Conservation (phyloP, 2,888 invertebrate genomes). For the Polyommatus iphigenia region DNA sequence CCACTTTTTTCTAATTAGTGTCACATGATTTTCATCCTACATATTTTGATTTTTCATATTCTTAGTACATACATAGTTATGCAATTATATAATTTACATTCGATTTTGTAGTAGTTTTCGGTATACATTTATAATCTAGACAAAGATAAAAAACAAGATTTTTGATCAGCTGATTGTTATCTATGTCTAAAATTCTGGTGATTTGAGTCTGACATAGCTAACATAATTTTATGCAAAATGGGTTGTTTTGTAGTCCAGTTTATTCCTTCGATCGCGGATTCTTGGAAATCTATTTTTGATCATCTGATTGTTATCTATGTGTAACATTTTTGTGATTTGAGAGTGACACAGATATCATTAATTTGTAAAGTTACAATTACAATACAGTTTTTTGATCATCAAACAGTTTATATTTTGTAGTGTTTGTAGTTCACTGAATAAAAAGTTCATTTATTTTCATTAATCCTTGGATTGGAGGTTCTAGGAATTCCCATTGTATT, state of each 20-base stretch:
- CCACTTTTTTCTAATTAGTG: neutral
- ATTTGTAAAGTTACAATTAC: neutral
- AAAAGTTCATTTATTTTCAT: neutral
- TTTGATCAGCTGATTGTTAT: constrained; percentile 9
- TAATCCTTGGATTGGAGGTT: too few relatives aligned
- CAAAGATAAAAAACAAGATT: neutral
- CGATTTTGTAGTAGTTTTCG: neutral
- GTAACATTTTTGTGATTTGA: neutral
- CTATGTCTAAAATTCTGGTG: neutral
- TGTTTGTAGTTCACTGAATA: neutral
- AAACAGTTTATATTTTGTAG: neutral
- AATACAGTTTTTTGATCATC: neutral
- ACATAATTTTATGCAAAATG: neutral
- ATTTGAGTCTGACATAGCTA: neutral
- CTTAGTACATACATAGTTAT: neutral
- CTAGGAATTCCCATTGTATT: too few relatives aligned
- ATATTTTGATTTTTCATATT: neutral
- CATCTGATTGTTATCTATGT: too few relatives aligned
- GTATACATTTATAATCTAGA: neutral
- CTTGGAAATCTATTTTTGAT: too few relatives aligned
- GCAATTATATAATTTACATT: neutral
- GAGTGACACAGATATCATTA: neutral
- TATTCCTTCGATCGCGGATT: neutral
- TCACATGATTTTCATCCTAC: neutral
- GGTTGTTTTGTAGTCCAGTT: neutral